Base-by-base conservation (phyloP, 1,140 invertebrate genomes). In the Caenorhabditis brenneri region DNA sequence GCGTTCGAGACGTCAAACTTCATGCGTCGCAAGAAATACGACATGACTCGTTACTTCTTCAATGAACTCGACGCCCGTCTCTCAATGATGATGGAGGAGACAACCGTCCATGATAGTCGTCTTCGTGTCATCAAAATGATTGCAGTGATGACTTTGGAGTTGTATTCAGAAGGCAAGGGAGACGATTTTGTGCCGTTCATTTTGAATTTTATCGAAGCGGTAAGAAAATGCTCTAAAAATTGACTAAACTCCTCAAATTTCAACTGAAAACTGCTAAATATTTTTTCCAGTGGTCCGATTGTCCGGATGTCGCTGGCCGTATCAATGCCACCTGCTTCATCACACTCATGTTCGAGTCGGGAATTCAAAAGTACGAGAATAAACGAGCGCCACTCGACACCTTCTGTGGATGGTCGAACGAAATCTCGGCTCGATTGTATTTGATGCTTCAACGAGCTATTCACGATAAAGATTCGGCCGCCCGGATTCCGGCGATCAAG, bases 51-150 rank as follows among this genome's bases (percentile, higher is more conserved):
- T 24, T 1, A 2, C 9, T 74, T 74, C 65, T 24, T 46, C 7
- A 22, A 24, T 22, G 36, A 74, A 24, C 12, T 42, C 2, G 65
- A 74, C 36, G 65, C n/a, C n/a, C 65, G 65, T 24, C 36, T 74
- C 7, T 22, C 36, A n/a, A 74, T 74, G 65, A 46, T 46, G 27
- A 24, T 74, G 6, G 65, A 74, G n/a, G 65, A 74, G 65, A n/a
- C 24, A 1, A 24, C 65, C 16, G 65, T 74, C 4, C 6, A n/a
- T 10, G 65, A 74, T n/a, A 19, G 42, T 46, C 65, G 65, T 39
- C 36, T 36, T 1, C 29, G 65, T 19, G 36, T 74, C 19, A 42
- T 46, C 36, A 42, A 74, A 42, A 4, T 74, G 5, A 12, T 46
- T 15, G 36, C 36, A 2, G 12, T 74, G 4, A 10, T 31, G 3